A percentile compares a stretch with the other conserved stretches of the same genome.
Evolutionary conservation across 2,797 vertebrate species (phyloP).

Genomic region (Tauraco hartlaubi): DNA sequence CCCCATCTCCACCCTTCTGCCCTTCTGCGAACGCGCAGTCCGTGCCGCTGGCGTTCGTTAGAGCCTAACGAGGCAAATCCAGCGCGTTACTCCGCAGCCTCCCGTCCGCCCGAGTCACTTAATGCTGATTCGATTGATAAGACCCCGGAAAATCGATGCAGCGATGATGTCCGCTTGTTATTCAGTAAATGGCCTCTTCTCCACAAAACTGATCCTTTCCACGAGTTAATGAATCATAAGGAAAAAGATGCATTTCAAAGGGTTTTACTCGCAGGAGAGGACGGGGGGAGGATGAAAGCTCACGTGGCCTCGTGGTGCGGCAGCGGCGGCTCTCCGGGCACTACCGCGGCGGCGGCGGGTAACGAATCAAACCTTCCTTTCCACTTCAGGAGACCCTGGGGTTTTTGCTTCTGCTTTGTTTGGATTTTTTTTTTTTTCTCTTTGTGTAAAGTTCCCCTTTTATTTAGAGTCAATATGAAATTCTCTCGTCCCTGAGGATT

Average conservation of each 20-base stretch:
- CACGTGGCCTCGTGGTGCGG: background rate
- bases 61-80: background rate
- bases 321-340: background rate
- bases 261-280: background rate
- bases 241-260: background rate
- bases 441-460: background rate
- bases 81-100: background rate
- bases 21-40: rapidly evolving
- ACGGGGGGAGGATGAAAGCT: background rate
- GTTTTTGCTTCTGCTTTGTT: background rate
- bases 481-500: background rate
- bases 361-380: background rate
- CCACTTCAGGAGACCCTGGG: background rate
- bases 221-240: background rate
- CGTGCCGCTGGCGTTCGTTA: rapidly evolving
- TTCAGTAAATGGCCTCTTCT: background rate
- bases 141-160: background rate
- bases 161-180: background rate
- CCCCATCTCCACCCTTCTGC: rapidly evolving
- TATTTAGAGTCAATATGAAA: constrained; percentile 22
- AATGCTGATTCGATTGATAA: background rate
- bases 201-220: background rate
- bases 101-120: background rate
- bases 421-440: background rate
- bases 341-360: rapidly evolving